Percentiles rank a stretch among this genome's conserved stretches.
Evolutionary conservation across 2,888 invertebrate species (phyloP).

Genomic region (Nephrotoma flavescens): DNA sequence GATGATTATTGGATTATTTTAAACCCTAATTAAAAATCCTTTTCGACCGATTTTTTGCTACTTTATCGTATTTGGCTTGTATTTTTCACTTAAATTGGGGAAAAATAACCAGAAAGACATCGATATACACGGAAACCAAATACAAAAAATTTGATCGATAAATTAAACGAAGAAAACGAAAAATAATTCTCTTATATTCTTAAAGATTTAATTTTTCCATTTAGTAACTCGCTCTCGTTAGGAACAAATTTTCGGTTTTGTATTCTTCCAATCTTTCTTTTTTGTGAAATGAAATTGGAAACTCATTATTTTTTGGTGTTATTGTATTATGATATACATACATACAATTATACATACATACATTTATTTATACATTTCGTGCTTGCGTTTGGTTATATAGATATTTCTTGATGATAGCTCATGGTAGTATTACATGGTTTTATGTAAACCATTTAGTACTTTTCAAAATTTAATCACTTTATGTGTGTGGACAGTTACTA

Average conservation of each 20-base stretch:
- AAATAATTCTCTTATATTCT: background rate
- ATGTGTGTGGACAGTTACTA: background rate
- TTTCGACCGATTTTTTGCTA: background rate
- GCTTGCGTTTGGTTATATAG: background rate
- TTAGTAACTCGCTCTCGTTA: background rate
- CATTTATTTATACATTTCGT: background rate
- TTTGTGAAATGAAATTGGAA: background rate
- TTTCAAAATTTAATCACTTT: background rate
- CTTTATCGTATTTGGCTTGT: background rate
- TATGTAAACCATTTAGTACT: background rate
- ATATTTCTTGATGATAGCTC: background rate
- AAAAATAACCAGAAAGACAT: background rate
- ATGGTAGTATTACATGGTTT: background rate
- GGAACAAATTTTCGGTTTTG: background rate
- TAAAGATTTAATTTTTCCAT: background rate
- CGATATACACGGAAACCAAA: background rate
- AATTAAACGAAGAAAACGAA: background rate
- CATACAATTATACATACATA: background rate
- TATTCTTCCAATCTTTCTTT: background rate
- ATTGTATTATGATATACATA: background rate
- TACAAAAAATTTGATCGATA: background rate
- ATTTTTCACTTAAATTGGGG: background rate
- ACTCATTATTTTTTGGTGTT: background rate
- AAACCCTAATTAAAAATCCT: background rate
- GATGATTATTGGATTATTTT: background rate